Conservation (phyloP, 2,888 invertebrate species). For the Encarsia formosa region DNA sequence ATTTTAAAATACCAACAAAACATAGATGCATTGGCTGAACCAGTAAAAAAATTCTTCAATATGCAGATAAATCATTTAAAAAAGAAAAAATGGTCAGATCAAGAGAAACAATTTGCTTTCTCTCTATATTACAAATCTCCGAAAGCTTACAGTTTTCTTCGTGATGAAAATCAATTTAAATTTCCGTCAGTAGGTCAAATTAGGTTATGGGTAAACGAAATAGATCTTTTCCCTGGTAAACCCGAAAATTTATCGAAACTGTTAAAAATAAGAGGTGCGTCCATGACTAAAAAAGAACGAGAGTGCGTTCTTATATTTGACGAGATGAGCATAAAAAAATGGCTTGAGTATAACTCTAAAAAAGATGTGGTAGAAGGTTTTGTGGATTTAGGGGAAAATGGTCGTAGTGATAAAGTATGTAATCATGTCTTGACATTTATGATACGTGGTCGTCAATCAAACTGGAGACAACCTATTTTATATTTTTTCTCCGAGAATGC, state of each 20-base stretch:
- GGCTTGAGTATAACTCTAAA: constrained; percentile 29
- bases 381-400: constrained; percentile 30
- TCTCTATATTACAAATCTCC: constrained; percentile 38
- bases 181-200: constrained; percentile 34
- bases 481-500: constrained; percentile 29
- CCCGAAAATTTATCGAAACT: constrained; percentile 27
- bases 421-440: constrained; percentile 34
- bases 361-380: constrained; percentile 31
- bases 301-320: constrained; percentile 33
- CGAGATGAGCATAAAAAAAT: constrained; percentile 32
- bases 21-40: background rate
- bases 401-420: constrained; percentile 24
- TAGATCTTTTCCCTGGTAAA: constrained; percentile 31
- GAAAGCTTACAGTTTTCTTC: constrained; percentile 31
- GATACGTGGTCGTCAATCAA: constrained; percentile 28
- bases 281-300: constrained; percentile 31
- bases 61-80: constrained; percentile 28
- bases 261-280: constrained; percentile 27
- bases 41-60: constrained; percentile 20
- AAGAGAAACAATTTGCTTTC: constrained; percentile 35
- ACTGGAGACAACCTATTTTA: constrained; percentile 33
- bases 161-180: constrained; percentile 28
- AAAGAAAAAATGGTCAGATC: constrained; percentile 28
- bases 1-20: background rate
- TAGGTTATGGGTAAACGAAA: constrained; percentile 32